Base-by-base conservation (phyloP, 2,888 invertebrate genomes). In the Pyrrhia umbra region DNA sequence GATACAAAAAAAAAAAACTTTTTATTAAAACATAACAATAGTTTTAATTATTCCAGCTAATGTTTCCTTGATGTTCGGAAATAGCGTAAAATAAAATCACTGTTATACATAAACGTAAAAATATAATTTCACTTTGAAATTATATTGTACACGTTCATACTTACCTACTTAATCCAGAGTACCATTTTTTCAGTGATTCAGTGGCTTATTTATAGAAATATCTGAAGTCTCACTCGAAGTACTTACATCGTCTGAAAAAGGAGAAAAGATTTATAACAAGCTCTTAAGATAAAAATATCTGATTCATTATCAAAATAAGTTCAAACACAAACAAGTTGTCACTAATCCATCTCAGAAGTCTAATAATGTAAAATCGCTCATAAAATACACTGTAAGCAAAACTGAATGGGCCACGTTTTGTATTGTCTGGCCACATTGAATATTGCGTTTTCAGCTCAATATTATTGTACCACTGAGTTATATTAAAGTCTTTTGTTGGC, bases 401-500 rank as follows among this genome's bases (percentile, higher is more conserved):
- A 71, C 40, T 51, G 52, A 77, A 72, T 64, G 49, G 56, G 10
- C 68, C 23, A 65, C 68, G 68, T 72, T 78, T 66, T 56, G 59
- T 79, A 76, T 81, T 63, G 57, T 80, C 60, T 27, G 42, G 72
- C 68, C 66, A 74, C 81, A 81, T 83, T 84, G 84, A 82, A 87
- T 85, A 86, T 87, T 86, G 85, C 85, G 83, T 84, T 85, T 73
- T 81, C 78, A 81, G 77, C 69, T 76, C 82, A 77, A 84, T 84
- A 84, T 76, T 79, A 81, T 77, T 76, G 80, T 81, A 79, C 75
- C 72, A 79, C 79, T 80, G 82, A 77, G 84, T 86, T 87, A 84
- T 87, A 88, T 88, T 87, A 86, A 87, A 88, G 81, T 85, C 81
- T 81, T 82, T 83, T 85, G 84, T 86, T 84, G 70, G 63, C 58